Percentiles rank a stretch among this genome's conserved stretches.
Conservation (phyloP, 2,113 vertebrate genomes). For the Gambusia holbrooki region DNA sequence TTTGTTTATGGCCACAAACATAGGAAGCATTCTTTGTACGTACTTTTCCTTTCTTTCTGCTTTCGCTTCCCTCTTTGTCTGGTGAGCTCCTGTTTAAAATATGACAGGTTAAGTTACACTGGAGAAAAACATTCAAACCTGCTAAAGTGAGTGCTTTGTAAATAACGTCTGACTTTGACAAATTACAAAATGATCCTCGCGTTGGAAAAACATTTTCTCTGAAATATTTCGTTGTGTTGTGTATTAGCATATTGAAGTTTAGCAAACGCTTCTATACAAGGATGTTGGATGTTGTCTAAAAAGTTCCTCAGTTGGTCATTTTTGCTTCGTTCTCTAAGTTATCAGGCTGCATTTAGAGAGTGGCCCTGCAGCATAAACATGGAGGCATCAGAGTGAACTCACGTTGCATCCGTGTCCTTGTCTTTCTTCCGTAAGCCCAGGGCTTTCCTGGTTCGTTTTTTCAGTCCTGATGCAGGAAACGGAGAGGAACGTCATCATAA, state of each 20-base stretch:
- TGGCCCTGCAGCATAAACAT: not conserved
- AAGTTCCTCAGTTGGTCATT: too few species aligned
- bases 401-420: constrained; percentile 95
- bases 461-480: constrained; percentile 85
- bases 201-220: too few species aligned
- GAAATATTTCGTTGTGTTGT: too few species aligned
- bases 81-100: constrained; percentile 87
- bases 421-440: constrained; percentile 98
- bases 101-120: constrained; percentile 9
- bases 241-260: too few species aligned
- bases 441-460: constrained; percentile 97
- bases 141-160: not conserved
- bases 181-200: too few species aligned
- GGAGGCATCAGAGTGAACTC: constrained; percentile 63
- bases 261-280: not conserved
- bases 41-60: constrained; percentile 77
- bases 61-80: constrained; percentile 93
- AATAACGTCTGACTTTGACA: not conserved
- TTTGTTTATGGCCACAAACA: not conserved
- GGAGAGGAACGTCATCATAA: constrained; percentile 8
- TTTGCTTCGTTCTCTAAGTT: not conserved
- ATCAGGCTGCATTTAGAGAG: not conserved
- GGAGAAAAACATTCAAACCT: not conserved
- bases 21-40: constrained; percentile 12
- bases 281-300: not conserved